A percentile compares a stretch with the other conserved stretches of the same genome.
Evolutionary conservation across 1,140 invertebrate species (phyloP).

Genomic region (Pachypsylla venusta): DNA sequence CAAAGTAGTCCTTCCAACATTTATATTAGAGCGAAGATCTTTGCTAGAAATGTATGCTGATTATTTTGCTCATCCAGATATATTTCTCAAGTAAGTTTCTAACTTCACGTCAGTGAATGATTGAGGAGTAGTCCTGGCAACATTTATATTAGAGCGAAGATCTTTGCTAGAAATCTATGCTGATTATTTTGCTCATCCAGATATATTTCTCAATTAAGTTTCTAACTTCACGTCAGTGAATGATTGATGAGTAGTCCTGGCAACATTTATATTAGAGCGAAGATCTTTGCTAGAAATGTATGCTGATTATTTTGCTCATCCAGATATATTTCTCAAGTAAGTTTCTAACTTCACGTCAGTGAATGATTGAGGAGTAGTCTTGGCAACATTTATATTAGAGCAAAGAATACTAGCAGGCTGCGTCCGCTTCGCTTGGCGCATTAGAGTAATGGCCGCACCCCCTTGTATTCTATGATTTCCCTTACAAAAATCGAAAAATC

Average conservation of each 20-base stretch:
- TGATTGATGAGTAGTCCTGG: slow-evolving; percentile 85
- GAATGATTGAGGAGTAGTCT: too few species aligned
- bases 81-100: slow-evolving; percentile 72
- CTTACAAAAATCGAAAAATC: too few species aligned
- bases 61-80: slow-evolving; percentile 94
- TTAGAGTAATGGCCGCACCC: too few species aligned
- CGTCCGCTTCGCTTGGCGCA: too few species aligned
- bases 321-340: slow-evolving; percentile 88
- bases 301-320: slow-evolving; percentile 95
- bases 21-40: slow-evolving; percentile 87
- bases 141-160: slow-evolving; percentile 86
- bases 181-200: slow-evolving; percentile 95
- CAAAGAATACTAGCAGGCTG: too few species aligned
- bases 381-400: too few species aligned
- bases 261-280: slow-evolving; percentile 91
- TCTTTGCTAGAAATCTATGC: slow-evolving; percentile 96
- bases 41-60: slow-evolving; percentile 96
- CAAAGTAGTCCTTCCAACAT: slow-evolving; percentile 92
- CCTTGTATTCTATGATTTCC: too few species aligned
- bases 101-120: too few species aligned
- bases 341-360: too few species aligned
- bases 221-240: slow-evolving; percentile 9
- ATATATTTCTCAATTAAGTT: slow-evolving; percentile 81
- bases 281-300: slow-evolving; percentile 94
- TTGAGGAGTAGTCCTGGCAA: slow-evolving; percentile 90